A percentile compares a stretch with the other conserved stretches of the same genome.
Evolutionary conservation across 2,888 invertebrate genomes (phyloP).

Genomic region (Elmis aenea): DNA sequence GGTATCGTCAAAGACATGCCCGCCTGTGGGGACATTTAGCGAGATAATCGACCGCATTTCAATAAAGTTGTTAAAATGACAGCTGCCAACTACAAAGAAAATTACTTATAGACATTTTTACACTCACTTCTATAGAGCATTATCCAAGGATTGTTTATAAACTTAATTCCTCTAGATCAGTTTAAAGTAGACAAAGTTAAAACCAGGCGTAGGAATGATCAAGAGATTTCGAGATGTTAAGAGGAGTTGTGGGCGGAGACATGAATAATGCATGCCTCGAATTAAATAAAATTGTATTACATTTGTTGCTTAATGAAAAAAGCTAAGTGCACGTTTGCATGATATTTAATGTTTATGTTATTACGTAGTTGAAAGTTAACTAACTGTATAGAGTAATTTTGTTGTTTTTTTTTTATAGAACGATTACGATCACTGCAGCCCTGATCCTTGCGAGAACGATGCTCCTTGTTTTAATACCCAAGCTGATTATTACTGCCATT

Average conservation of each 20-base stretch:
- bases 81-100: constrained; percentile 23
- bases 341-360: no score
- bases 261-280: constrained; percentile 28
- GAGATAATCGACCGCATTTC: constrained; percentile 29
- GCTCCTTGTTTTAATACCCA: constrained; percentile 85
- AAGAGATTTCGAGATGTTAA: constrained; percentile 9
- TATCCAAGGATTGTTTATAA: no score
- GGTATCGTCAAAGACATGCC: constrained; percentile 28
- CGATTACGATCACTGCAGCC: constrained; percentile 85
- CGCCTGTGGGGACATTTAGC: constrained; percentile 37
- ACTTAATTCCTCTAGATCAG: constrained; percentile 10
- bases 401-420: constrained; percentile 52
- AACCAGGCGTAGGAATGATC: constrained; percentile 20
- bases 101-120: constrained; percentile 21
- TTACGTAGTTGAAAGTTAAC: no score
- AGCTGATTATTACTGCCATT: constrained; percentile 86
- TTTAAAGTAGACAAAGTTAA: constrained; percentile 17
- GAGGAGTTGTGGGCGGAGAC: constrained; percentile 22
- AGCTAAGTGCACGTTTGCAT: no score
- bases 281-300: constrained; percentile 21
- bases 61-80: constrained; percentile 25
- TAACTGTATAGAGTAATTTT: not conserved
- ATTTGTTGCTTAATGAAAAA: no score
- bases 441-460: constrained; percentile 81
- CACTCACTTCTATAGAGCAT: no score